phyloP scores from a whole-genome alignment of 2,113 vertebrate species.

The Chrysemys picta region DNA sequence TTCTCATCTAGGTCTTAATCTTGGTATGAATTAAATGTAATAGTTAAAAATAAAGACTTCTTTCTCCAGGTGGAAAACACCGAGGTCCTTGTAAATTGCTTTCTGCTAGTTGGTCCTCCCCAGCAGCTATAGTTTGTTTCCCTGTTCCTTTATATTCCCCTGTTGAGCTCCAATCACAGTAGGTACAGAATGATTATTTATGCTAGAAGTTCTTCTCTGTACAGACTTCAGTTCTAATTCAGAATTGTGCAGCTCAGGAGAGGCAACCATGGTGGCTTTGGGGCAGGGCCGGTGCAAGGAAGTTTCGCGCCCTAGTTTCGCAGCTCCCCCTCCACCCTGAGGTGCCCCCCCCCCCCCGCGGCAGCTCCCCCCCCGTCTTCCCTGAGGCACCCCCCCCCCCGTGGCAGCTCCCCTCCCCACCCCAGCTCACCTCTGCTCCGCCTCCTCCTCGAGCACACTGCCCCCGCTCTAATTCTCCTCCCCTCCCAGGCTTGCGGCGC shows the following conservation, averaged over 20 bases:
- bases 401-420: too few relatives aligned
- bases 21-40: conserved; percentile 31
- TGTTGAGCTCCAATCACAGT: conserved; percentile 29
- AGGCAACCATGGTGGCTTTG: not conserved
- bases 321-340: too few relatives aligned
- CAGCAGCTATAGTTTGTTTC: not conserved
- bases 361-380: too few relatives aligned
- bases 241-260: not conserved
- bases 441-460: too few relatives aligned
- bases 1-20: not conserved
- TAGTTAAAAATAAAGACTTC: conserved; percentile 31
- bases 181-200: conserved; percentile 61
- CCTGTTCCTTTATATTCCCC: not conserved
- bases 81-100: conserved; percentile 12
- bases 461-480: too few relatives aligned
- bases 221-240: not conserved
- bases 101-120: not conserved
- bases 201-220: conserved; percentile 20
- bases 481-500: too few relatives aligned
- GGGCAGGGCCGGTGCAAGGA: too few relatives aligned
- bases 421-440: too few relatives aligned
- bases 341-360: too few relatives aligned
- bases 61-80: conserved; percentile 15
- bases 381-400: too few relatives aligned
- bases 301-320: too few relatives aligned